phyloP scores from a whole-genome alignment of 2,113 vertebrate species.

The Lates calcarifer region DNA sequence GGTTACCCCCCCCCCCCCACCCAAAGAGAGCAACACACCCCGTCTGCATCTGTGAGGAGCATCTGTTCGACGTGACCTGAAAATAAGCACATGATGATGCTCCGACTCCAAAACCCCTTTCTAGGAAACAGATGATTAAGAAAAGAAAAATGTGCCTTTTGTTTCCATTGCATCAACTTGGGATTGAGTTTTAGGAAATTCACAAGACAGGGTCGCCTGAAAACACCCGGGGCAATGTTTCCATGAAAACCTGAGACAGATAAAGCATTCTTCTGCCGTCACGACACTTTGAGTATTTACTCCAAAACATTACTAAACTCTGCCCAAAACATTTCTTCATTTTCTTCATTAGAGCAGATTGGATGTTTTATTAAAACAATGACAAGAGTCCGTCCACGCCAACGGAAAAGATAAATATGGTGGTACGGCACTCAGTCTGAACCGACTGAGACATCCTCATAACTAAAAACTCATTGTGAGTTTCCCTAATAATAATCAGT shows the following conservation, averaged over 20 bases:
- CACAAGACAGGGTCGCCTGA: conserved; percentile 51
- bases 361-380: background rate
- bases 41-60: conserved; percentile 45
- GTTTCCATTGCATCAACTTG: conserved; percentile 62
- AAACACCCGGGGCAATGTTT: conserved; percentile 45
- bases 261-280: conserved; percentile 46
- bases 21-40: conserved; percentile 19
- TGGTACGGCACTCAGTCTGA: background rate
- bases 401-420: background rate
- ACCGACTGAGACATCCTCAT: background rate
- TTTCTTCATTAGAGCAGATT: background rate
- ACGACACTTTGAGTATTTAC: conserved; percentile 21
- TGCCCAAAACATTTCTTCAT: conserved; percentile 2
- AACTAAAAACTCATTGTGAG: background rate
- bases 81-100: conserved; percentile 67
- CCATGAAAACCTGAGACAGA: conserved; percentile 49
- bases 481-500: background rate
- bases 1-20: background rate
- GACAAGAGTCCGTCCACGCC: background rate
- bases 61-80: conserved; percentile 59
- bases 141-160: conserved; percentile 70
- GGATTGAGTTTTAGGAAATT: conserved; percentile 59
- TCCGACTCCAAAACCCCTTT: conserved; percentile 55
- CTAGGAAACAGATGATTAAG: conserved; percentile 68
- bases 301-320: conserved; percentile 38